Evolutionary conservation across 2,888 invertebrate genomes (phyloP).

Genomic region (Spialia ferax): DNA sequence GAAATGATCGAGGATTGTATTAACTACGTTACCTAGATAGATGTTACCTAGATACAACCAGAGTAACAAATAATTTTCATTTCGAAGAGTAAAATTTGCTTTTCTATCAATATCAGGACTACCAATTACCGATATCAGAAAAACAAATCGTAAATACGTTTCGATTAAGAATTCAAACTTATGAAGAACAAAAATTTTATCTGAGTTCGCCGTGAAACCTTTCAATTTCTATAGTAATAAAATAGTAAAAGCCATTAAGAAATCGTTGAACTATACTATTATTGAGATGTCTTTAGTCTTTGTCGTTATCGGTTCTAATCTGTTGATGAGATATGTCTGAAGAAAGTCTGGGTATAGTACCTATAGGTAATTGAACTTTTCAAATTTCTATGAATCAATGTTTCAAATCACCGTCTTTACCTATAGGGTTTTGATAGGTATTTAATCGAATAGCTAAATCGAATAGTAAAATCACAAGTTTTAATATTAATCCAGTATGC

Average conservation of each 20-base stretch:
- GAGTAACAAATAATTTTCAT: neutral
- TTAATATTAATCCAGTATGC: neutral
- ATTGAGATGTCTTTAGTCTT: neutral
- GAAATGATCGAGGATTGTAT: too few species aligned
- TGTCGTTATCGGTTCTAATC: neutral
- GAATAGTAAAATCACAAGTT: neutral
- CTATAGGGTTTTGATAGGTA: neutral
- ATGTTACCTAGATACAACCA: too few species aligned
- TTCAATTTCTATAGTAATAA: conserved; percentile 14
- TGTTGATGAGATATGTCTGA: conserved; percentile 11
- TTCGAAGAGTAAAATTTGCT: neutral
- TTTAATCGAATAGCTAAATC: neutral
- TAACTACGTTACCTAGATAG: too few species aligned
- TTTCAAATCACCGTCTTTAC: conserved; percentile 7
- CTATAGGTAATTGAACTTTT: conserved; percentile 9
- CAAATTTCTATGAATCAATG: conserved; percentile 4
- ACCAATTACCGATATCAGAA: too few species aligned
- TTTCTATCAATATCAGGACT: neutral
- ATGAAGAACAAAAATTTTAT: conserved; percentile 26
- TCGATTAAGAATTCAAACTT: neutral
- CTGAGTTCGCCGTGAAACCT: conserved; percentile 25
- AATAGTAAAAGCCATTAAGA: conserved; percentile 14
- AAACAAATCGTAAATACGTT: conserved; percentile 26
- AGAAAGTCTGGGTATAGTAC: conserved; percentile 16
- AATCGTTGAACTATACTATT: conserved; percentile 22